Percentiles rank a stretch among this genome's conserved stretches.
Evolutionary conservation across 2,113 vertebrate genomes (phyloP).

Genomic region (Chitala chitala): DNA sequence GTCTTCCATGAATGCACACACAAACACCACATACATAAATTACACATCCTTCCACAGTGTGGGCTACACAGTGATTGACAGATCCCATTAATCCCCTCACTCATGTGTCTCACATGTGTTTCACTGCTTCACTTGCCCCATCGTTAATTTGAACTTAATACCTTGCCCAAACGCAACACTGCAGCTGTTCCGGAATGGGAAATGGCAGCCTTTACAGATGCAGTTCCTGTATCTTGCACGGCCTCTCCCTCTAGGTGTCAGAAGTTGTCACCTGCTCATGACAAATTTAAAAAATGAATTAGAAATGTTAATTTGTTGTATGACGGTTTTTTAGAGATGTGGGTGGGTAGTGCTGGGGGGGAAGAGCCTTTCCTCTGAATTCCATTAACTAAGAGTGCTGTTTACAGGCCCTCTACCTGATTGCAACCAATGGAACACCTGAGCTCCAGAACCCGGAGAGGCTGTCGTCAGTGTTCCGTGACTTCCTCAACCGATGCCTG

Average conservation of each 20-base stretch:
- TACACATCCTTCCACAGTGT: too few species aligned
- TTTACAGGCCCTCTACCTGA: conserved; percentile 88
- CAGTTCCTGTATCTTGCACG: not conserved
- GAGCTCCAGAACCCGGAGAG: conserved; percentile 97
- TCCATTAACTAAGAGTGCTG: not conserved
- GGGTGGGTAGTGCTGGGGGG: not conserved
- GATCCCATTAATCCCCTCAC: not conserved
- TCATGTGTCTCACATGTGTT: too few species aligned
- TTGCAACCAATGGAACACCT: conserved; percentile 94
- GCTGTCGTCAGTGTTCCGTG: conserved; percentile 87
- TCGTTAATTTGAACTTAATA: not conserved
- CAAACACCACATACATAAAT: too few species aligned
- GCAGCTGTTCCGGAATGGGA: not conserved
- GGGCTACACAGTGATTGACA: too few species aligned
- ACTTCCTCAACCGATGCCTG: conserved; percentile 94
- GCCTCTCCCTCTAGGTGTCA: not conserved
- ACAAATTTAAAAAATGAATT: not conserved
- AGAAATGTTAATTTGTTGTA: not conserved
- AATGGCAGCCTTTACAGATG: not conserved
- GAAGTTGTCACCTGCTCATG: not conserved
- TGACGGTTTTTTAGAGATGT: not conserved
- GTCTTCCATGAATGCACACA: too few species aligned
- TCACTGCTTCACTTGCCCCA: not conserved
- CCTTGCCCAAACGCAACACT: not conserved
- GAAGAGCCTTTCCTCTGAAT: not conserved